phyloP scores from a whole-genome alignment of 2,888 invertebrate genomes.

The Lithophane leautieri region DNA sequence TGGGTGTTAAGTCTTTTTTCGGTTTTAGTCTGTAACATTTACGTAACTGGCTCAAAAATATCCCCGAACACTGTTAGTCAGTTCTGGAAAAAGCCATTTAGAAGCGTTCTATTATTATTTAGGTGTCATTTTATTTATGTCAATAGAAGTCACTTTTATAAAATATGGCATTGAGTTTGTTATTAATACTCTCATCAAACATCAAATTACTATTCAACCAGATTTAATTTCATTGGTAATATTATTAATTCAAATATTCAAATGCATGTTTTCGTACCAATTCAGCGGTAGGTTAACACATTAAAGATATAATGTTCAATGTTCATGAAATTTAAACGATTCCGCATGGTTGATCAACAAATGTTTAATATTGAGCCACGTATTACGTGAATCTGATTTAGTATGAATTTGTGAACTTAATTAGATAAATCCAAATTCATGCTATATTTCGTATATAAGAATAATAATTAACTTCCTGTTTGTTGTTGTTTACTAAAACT shows the following conservation, averaged over 20 bases:
- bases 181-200: background rate
- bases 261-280: constrained; percentile 8
- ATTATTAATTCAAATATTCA: constrained; percentile 31
- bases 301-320: constrained; percentile 15
- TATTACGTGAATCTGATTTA: constrained; percentile 4
- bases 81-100: background rate
- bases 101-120: background rate
- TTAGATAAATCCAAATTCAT: background rate
- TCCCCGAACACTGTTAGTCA: background rate
- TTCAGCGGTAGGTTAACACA: constrained; percentile 16
- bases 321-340: constrained; percentile 33
- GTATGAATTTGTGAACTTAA: constrained; percentile 2
- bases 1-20: too few relatives aligned
- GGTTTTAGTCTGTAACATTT: too few relatives aligned
- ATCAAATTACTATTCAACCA: background rate
- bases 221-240: constrained; percentile 1
- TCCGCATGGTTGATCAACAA: constrained; percentile 14
- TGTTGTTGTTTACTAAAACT: background rate
- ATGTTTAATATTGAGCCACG: background rate
- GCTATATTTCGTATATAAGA: background rate
- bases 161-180: background rate
- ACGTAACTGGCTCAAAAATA: too few relatives aligned
- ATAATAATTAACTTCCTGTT: background rate
- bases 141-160: background rate
- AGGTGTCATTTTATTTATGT: background rate